Evolutionary conservation across 2,888 invertebrate genomes (phyloP).

Genomic region (Alviniconcha strummeri): DNA sequence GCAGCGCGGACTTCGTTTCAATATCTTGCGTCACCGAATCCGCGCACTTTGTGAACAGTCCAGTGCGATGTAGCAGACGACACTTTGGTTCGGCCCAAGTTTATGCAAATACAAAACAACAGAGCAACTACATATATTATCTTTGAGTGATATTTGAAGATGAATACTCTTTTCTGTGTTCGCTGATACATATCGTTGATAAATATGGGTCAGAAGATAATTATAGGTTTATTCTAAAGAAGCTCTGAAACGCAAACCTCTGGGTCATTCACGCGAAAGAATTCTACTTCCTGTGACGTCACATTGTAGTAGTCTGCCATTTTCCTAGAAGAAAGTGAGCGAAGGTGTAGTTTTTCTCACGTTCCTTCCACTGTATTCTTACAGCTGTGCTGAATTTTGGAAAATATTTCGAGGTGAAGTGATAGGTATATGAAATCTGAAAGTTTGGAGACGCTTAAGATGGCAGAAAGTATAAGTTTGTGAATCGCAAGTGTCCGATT

Average conservation of each 20-base stretch:
- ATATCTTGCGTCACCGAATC: background rate
- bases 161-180: background rate
- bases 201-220: background rate
- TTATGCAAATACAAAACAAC: background rate
- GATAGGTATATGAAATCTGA: background rate
- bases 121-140: background rate
- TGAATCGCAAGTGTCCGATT: constrained; percentile 16
- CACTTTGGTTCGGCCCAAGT: background rate
- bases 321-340: constrained; percentile 13
- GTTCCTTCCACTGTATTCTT: background rate
- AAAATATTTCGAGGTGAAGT: constrained; percentile 1
- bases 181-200: background rate
- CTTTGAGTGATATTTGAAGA: background rate
- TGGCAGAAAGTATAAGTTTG: background rate
- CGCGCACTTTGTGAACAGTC: constrained; percentile 6
- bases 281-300: constrained; percentile 36
- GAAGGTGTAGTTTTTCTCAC: background rate
- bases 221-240: background rate
- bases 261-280: constrained; percentile 20
- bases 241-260: background rate
- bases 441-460: background rate
- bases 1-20: background rate
- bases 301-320: constrained; percentile 31
- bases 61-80: constrained; percentile 27
- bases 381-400: constrained; percentile 1